Evolutionary conservation across 2,888 invertebrate species (phyloP).

Genomic region (Drosophila gaucha): DNA sequence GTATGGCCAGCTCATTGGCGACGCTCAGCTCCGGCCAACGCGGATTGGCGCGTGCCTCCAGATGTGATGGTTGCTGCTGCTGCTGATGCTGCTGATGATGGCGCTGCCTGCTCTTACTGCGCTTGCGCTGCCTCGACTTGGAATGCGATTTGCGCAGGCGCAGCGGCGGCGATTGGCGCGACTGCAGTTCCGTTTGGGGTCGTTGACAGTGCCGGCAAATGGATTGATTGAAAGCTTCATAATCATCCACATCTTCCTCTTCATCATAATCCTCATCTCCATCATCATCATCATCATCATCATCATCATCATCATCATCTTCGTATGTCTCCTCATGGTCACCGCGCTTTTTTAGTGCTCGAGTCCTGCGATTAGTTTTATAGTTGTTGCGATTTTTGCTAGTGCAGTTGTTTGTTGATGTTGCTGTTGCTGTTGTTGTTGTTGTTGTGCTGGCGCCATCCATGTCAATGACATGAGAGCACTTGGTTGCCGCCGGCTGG

Average conservation of each 20-base stretch:
- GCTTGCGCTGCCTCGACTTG: conserved; percentile 68
- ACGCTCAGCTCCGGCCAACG: conserved; percentile 72
- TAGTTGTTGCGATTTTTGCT: conserved; percentile 28
- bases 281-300: conserved; percentile 18
- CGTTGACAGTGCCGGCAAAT: conserved; percentile 82
- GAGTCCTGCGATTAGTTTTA: conserved; percentile 29
- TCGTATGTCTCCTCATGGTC: not conserved
- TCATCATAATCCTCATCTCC: conserved; percentile 20
- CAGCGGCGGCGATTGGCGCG: conserved; percentile 44
- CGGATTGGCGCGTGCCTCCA: conserved; percentile 28
- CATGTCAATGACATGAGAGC: conserved; percentile 61
- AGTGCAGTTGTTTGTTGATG: conserved; percentile 27
- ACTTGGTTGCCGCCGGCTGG: conserved; percentile 43
- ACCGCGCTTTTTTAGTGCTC: conserved; percentile 29
- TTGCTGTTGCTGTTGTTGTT: conserved; percentile 34
- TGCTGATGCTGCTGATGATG: conserved; percentile 35
- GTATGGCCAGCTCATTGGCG: conserved; percentile 82
- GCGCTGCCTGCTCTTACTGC: conserved; percentile 61
- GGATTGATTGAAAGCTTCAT: conserved; percentile 26
- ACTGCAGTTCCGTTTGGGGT: conserved; percentile 76
- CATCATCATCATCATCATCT: conserved; percentile 1
- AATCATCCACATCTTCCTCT: not conserved
- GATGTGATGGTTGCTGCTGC: conserved; percentile 39
- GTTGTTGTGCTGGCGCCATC: conserved; percentile 57
- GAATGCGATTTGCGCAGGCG: conserved; percentile 56